Evolutionary conservation across 2,888 invertebrate genomes (phyloP).

Genomic region (Sycophila texana): DNA sequence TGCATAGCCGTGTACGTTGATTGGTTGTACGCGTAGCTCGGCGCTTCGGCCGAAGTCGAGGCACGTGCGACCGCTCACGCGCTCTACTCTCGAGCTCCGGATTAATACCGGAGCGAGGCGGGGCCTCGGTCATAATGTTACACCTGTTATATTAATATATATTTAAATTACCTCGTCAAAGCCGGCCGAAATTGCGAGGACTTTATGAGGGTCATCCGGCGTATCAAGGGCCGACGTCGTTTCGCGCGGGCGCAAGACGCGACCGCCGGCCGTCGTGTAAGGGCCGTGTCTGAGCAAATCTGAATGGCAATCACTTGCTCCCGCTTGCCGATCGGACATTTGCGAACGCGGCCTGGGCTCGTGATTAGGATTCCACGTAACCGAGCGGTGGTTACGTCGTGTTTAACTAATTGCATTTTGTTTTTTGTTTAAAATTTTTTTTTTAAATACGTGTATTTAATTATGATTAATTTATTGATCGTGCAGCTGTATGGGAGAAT

Average conservation of each 20-base stretch:
- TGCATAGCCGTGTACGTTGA: slow-evolving; percentile 65
- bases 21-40: slow-evolving; percentile 62
- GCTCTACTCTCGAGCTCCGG: slow-evolving; percentile 8
- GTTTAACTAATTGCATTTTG: too few relatives aligned
- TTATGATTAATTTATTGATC: too few relatives aligned
- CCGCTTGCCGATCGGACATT: too few relatives aligned
- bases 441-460: too few relatives aligned
- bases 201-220: slow-evolving; percentile 21
- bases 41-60: slow-evolving; percentile 58
- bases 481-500: too few relatives aligned
- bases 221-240: background rate
- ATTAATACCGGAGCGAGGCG: slow-evolving; percentile 40
- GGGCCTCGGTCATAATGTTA: slow-evolving; percentile 54
- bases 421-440: too few relatives aligned
- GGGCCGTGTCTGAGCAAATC: background rate
- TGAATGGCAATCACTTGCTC: background rate
- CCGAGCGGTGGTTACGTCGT: too few relatives aligned
- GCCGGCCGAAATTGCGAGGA: slow-evolving; percentile 63
- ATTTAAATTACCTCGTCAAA: slow-evolving; percentile 70
- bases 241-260: background rate
- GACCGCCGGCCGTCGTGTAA: background rate
- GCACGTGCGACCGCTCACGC: slow-evolving; percentile 51
- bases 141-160: slow-evolving; percentile 70
- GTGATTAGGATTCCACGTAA: too few relatives aligned
- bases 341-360: too few relatives aligned